Base-by-base conservation (phyloP, 2,888 invertebrate genomes). In the Lampropteryx suffumata region DNA sequence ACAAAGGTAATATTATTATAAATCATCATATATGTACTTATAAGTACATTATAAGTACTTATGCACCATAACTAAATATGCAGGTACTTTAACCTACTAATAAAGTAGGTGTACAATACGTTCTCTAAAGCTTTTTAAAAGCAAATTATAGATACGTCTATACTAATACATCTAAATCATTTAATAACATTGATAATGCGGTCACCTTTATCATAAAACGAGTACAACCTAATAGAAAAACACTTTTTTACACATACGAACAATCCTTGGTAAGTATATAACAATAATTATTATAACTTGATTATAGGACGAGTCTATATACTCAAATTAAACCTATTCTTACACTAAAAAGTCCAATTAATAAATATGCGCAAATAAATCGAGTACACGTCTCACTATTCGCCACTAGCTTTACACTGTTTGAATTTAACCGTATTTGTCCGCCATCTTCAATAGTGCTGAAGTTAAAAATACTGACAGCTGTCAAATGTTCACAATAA, bases 341-440 rank as follows among this genome's bases (percentile, higher is more conserved):
- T 76, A 84, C 67, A 72, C 76, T 78, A 67, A 77, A 77, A 71
- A 75, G 81, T 84, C 79, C 79, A 76, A 75, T 74, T 34, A 77
- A 74, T 55, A 69, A 79, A 76, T 62, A 62, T 71, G 82, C 87
- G 88, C 89, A 87, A 89, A 87, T 76, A 73, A 87, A 84, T 81
- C 69, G 84, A 87, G 84, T 84, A 85, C 85, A 79, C 86, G 84
- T 75, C 82, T 70, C 82, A 73, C 76, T 79, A 75, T 60, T 68
- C 80, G 79, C 68, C 81, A 71, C 84, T 70, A 76, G 76, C 52
- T 61, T 57, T 62, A 59, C 55, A 56, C 49, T 54, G 55, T 52
- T 56, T 59, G 57, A 58, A 50, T 45, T 14, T 46, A 39, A 46
- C 48, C 49, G 41, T 54, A 52, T 60, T 11, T 41, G 50, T 65